phyloP scores from a whole-genome alignment of 2,113 vertebrate species.

The Eurystomus gularis region DNA sequence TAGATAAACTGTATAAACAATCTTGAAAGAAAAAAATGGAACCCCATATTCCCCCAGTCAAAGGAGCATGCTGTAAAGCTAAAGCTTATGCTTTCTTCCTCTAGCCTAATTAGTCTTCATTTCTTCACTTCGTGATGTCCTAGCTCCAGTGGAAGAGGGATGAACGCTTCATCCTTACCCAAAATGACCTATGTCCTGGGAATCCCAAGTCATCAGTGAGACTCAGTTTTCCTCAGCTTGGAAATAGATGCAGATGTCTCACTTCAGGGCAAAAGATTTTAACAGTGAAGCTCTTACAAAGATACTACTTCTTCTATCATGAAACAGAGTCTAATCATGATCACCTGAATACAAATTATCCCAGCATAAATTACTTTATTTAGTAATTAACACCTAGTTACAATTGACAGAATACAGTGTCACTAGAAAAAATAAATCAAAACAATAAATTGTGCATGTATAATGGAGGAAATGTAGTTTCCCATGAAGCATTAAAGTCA shows the following conservation, averaged over 20 bases:
- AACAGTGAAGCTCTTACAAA: neutral
- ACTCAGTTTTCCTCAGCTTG: neutral
- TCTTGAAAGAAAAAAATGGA: neutral
- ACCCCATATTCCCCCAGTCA: neutral
- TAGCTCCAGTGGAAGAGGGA: neutral
- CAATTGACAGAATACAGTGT: neutral
- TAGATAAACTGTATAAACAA: neutral
- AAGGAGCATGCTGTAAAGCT: neutral
- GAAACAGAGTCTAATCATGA: neutral
- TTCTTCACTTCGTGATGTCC: neutral
- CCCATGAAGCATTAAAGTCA: neutral
- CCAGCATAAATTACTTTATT: constrained; percentile 47
- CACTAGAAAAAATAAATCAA: neutral
- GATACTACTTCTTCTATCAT: neutral
- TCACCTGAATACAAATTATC: neutral
- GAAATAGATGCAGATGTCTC: neutral
- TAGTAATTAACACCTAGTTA: neutral
- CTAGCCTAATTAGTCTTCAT: neutral
- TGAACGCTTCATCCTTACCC: neutral
- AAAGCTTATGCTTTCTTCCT: neutral
- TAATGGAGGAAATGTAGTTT: neutral
- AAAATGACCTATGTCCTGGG: neutral
- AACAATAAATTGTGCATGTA: neutral
- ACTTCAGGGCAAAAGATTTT: neutral
- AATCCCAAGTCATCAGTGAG: neutral